phyloP scores from a whole-genome alignment of 2,113 vertebrate genomes.

The Phaethon lepturus region DNA sequence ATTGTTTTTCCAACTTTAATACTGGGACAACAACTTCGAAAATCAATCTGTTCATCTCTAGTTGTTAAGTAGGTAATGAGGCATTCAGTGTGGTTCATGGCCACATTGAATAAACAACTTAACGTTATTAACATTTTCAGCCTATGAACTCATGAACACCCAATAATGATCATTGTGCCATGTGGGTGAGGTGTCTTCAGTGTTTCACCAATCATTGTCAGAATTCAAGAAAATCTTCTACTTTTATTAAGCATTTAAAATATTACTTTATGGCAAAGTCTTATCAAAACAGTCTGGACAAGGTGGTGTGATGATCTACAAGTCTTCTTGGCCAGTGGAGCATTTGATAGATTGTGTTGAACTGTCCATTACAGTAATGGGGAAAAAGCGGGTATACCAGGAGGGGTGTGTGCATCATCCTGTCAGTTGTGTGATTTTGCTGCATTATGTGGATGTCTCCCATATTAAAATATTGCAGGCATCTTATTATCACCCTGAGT shows the following conservation, averaged over 20 bases:
- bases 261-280: background rate
- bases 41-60: conserved; percentile 29
- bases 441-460: background rate
- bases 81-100: conserved; percentile 5
- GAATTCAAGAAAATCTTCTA: background rate
- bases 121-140: conserved; percentile 3
- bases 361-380: background rate
- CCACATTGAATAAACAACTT: conserved; percentile 8
- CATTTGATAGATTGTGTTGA: background rate
- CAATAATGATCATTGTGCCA: background rate
- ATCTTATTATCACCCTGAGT: background rate
- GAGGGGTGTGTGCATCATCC: background rate
- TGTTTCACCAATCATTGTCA: background rate
- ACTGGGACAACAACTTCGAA: background rate
- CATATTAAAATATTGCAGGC: background rate
- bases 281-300: background rate
- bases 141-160: background rate
- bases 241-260: background rate
- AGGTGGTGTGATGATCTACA: background rate
- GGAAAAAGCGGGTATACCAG: accelerated
- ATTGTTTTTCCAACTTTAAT: background rate
- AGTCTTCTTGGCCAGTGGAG: background rate
- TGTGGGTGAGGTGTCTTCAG: background rate
- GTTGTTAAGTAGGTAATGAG: background rate
- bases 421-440: background rate